Conservation (phyloP, 2,888 invertebrate genomes). For the Aspidapion aeneum region DNA sequence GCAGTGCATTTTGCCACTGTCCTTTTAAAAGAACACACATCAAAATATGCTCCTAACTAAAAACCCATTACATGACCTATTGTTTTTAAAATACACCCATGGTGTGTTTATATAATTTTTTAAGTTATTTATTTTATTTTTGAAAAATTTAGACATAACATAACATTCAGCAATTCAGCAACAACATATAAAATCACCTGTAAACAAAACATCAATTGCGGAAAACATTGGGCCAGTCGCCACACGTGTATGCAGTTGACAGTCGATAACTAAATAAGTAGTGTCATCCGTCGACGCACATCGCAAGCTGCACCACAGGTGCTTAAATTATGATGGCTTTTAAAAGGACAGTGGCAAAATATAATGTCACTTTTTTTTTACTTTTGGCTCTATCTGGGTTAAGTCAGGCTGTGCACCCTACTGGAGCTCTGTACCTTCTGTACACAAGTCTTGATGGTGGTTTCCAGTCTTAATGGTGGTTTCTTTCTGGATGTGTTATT, state of each 20-base stretch:
- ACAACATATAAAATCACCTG: background rate
- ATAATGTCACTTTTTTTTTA: background rate
- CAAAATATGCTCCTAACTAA: background rate
- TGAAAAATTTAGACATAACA: background rate
- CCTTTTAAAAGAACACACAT: slow-evolving; percentile 2
- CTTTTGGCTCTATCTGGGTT: background rate
- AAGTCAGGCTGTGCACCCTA: no score
- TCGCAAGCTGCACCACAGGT: background rate
- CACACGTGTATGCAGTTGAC: background rate
- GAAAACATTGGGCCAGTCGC: background rate
- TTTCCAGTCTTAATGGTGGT: no score
- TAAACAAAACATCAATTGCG: background rate
- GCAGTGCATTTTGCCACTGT: background rate
- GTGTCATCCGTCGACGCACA: background rate
- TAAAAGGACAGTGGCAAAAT: slow-evolving; percentile 3
- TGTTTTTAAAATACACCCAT: background rate
- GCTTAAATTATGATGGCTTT: background rate
- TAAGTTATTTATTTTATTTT: background rate
- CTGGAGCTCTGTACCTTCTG: no score
- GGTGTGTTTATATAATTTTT: background rate
- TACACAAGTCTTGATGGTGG: no score
- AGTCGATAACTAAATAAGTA: background rate
- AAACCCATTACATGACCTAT: background rate
- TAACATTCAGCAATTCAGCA: background rate
- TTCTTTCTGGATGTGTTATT: no score